Base-by-base conservation (phyloP, 2,888 invertebrate genomes). In the Prosapia bicincta region DNA sequence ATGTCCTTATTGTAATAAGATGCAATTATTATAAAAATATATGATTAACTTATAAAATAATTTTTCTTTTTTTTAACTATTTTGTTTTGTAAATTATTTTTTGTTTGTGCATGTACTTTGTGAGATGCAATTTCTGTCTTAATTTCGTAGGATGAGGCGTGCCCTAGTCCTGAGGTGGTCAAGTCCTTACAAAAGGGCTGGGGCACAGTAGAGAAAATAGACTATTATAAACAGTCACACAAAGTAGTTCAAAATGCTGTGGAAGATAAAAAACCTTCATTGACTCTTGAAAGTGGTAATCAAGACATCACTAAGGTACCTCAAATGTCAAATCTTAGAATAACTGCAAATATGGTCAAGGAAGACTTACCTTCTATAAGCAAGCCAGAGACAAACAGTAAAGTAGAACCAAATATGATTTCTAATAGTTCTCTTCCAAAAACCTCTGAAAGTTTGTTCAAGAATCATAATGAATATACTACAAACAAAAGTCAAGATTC, bases 121-220 rank as follows among this genome's bases (percentile, higher is more conserved):
- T 3, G 15, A 1, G 1, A 26, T 38, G 25, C 70, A 70, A 43
- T 70, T 15, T 25, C 13, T n/a, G 70, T 70, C 23, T 70, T 20
- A 13, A 54, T 54, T n/a, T 54, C 43, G 20, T 38, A 70, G 70
- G 70, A 70, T 28, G 70, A 70, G 70, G 70, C 25, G 70, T 70
- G 70, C 23, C 70, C 70, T 70, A 26, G 70, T 70, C 43, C 43
- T 26, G 23, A 70, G 26, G 38, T 70, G 32, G 1, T 25, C 38
- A 3, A n/a, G 25, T 23, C 38, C 7, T 24, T 24, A 0, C 69
- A 30, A n/a, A 13, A 38, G 15, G 24, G 38, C 24, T 43, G 43
- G 38, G 26, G 43, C 70, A 38, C 38, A 70, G 10, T 38, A 70
- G 38, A 70, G 24, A 70, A 38, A 43, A 26, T 15, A 69, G 26